Conservation (phyloP, 2,797 vertebrate genomes). For the Lagodon rhomboides region DNA sequence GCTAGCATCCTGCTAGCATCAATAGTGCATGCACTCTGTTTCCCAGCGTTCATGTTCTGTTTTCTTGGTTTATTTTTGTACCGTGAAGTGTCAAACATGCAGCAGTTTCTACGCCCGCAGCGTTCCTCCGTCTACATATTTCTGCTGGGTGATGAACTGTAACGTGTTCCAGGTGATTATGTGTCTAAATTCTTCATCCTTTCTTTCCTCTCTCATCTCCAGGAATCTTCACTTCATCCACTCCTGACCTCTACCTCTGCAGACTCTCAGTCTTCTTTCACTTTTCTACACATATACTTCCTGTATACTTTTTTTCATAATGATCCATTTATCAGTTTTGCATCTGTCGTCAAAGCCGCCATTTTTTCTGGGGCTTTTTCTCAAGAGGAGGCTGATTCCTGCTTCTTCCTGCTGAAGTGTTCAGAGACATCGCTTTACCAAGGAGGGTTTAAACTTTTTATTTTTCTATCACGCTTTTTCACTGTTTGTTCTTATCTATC, state of each 20-base stretch:
- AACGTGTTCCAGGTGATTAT: neutral
- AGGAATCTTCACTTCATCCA: slow-evolving; percentile 36
- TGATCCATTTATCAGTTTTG: slow-evolving; percentile 33
- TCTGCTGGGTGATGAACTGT: too few relatives aligned
- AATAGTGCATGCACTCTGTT: neutral
- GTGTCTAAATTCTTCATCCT: neutral
- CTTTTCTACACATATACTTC: neutral
- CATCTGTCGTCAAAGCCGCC: slow-evolving; percentile 28
- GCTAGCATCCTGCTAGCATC: neutral
- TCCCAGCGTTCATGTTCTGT: neutral
- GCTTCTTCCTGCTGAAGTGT: slow-evolving; percentile 12
- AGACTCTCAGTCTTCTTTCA: slow-evolving; percentile 4
- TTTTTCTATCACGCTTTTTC: neutral
- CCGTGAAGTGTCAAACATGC: neutral
- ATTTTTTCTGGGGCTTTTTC: slow-evolving; percentile 24
- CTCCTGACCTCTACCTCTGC: slow-evolving; percentile 41
- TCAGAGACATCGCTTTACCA: neutral
- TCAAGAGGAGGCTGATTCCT: slow-evolving; percentile 20
- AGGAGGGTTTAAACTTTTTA: neutral
- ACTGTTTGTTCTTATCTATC: neutral
- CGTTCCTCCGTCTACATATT: neutral
- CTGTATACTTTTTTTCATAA: slow-evolving; percentile 15
- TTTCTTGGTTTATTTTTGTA: neutral
- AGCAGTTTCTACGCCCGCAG: neutral
- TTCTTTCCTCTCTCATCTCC: neutral